phyloP scores from a whole-genome alignment of 2,888 invertebrate species.

The Rhagonycha lutea region DNA sequence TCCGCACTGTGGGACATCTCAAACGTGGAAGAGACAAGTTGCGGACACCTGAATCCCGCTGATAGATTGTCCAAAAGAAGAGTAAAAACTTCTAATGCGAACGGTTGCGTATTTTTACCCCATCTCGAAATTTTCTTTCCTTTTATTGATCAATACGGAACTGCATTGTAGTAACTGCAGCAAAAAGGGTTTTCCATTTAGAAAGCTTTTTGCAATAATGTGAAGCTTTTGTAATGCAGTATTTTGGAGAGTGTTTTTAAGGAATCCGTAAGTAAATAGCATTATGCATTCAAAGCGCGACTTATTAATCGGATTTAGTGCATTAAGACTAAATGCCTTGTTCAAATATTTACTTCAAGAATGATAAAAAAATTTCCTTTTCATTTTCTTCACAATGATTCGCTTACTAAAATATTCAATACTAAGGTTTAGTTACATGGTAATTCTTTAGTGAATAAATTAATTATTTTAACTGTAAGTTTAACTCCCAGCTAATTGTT shows the following conservation, averaged over 20 bases:
- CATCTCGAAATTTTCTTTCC: neutral
- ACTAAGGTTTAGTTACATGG: neutral
- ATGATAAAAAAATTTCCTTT: neutral
- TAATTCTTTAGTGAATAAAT: too few species aligned
- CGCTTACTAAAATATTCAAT: neutral
- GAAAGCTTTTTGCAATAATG: neutral
- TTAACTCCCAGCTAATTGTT: too few species aligned
- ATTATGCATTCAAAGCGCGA: neutral
- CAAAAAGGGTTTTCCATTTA: neutral
- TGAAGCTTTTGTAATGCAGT: neutral
- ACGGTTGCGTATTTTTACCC: neutral
- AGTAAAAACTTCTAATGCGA: constrained; percentile 15
- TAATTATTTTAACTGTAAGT: too few species aligned
- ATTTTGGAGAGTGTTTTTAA: neutral
- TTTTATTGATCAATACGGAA: neutral
- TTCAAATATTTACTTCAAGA: neutral
- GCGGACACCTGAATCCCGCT: constrained; percentile 24
- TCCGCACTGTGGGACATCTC: constrained; percentile 15
- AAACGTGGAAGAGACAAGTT: constrained; percentile 21
- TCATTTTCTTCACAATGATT: neutral
- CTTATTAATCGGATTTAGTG: neutral
- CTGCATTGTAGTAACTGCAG: neutral
- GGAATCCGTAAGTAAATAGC: neutral
- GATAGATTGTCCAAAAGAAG: constrained; percentile 15
- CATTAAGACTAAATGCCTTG: neutral